A percentile compares a stretch with the other conserved stretches of the same genome.
These are phyloP conservation scores for Drosophila macrospina DNA, from an alignment of 2,888 invertebrate species.

Conservation along the genomic window DNA sequence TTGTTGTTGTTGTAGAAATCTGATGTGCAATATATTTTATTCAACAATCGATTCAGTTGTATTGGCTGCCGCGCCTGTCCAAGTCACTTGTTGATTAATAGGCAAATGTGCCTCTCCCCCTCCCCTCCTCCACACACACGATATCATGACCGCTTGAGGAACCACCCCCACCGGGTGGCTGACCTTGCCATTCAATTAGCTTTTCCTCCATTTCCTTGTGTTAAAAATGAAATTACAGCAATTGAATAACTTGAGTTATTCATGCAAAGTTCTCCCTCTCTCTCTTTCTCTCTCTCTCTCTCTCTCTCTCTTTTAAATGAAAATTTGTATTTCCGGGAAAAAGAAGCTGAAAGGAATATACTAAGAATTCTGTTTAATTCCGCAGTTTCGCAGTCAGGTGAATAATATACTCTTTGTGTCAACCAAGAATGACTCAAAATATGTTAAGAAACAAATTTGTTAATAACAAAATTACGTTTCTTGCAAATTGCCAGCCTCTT, in stretches of 20 bases:
- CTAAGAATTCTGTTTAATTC: slow-evolving; percentile 40
- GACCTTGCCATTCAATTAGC: slow-evolving; percentile 57
- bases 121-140: too few species aligned
- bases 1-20: slow-evolving; percentile 43
- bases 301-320: slow-evolving; percentile 45
- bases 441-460: slow-evolving; percentile 18
- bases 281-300: neutral
- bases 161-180: slow-evolving; percentile 53
- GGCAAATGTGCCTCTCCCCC: slow-evolving; percentile 32
- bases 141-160: too few species aligned
- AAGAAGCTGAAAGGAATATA: slow-evolving; percentile 24
- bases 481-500: slow-evolving; percentile 23
- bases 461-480: slow-evolving; percentile 28
- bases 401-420: slow-evolving; percentile 19
- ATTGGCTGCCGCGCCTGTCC: slow-evolving; percentile 57
- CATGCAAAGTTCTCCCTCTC: slow-evolving; percentile 10
- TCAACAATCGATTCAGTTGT: slow-evolving; percentile 48
- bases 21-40: slow-evolving; percentile 44
- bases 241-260: slow-evolving; percentile 30
- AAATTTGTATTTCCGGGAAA: slow-evolving; percentile 60
- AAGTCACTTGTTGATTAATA: slow-evolving; percentile 74
- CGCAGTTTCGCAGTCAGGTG: slow-evolving; percentile 10
- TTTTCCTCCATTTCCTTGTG: slow-evolving; percentile 58
- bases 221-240: slow-evolving; percentile 31
- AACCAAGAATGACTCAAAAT: slow-evolving; percentile 38